These are phyloP conservation scores for Steatornis caripensis DNA, from an alignment of 2,113 vertebrate genomes.

Conservation along the genomic window DNA sequence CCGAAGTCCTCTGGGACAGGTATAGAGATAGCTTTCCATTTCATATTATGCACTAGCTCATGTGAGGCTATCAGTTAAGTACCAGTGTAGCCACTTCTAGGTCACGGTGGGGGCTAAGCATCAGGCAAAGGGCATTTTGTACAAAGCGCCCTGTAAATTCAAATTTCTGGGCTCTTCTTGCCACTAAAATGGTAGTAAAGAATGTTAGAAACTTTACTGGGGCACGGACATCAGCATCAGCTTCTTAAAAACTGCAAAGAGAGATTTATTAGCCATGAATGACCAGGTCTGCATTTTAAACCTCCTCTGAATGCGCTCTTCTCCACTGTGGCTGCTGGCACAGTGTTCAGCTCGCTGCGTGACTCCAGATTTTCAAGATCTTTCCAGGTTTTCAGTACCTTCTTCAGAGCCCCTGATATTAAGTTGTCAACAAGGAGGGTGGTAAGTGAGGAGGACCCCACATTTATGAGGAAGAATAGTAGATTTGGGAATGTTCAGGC, in stretches of 20 bases:
- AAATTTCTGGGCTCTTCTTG: background rate
- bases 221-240: background rate
- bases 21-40: background rate
- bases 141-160: background rate
- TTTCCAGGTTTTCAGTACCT: background rate
- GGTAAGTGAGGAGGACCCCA: background rate
- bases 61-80: background rate
- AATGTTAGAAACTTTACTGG: background rate
- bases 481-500: slow-evolving; percentile 11
- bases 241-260: background rate
- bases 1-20: background rate
- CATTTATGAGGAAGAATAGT: background rate
- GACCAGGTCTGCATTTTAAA: background rate
- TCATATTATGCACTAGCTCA: background rate
- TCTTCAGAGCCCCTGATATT: background rate
- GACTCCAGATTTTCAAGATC: background rate
- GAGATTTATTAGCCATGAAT: background rate
- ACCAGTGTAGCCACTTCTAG: background rate
- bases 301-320: background rate
- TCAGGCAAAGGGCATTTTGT: background rate
- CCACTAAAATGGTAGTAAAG: background rate
- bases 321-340: background rate
- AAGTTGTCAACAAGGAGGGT: background rate
- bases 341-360: background rate
- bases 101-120: background rate